phyloP scores from a whole-genome alignment of 2,113 vertebrate genomes.

The Cryptotis parvus region DNA sequence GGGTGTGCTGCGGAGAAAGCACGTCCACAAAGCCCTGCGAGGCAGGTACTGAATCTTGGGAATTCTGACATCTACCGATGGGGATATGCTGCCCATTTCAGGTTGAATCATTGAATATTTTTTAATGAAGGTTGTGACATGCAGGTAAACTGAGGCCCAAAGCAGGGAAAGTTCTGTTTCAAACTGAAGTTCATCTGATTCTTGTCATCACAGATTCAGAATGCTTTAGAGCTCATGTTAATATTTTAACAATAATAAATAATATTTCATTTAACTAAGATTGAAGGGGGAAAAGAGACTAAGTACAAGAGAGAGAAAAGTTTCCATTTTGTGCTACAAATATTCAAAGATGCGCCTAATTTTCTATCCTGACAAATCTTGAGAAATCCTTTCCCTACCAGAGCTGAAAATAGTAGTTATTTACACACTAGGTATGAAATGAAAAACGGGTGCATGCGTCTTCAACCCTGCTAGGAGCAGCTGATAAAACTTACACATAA shows the following conservation, averaged over 20 bases:
- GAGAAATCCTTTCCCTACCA: conserved; percentile 33
- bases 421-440: background rate
- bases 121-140: background rate
- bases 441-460: conserved; percentile 40
- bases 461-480: conserved; percentile 18
- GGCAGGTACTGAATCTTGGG: background rate
- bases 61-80: background rate
- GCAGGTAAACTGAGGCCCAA: background rate
- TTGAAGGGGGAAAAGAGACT: background rate
- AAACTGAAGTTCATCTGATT: conserved; percentile 8
- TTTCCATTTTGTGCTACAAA: conserved; percentile 53
- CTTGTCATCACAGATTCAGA: background rate
- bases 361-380: conserved; percentile 39
- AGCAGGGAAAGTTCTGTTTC: conserved; percentile 5
- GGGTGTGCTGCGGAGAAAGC: background rate
- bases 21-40: background rate
- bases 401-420: background rate
- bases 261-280: no score
- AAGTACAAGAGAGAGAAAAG: background rate
- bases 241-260: no score
- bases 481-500: conserved; percentile 29
- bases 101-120: background rate
- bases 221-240: background rate
- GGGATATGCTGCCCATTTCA: background rate
- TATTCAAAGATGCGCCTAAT: background rate